These are phyloP conservation scores for Halcyon leucocephala DNA, from an alignment of 2,797 vertebrate genomes.

Conservation along the genomic window DNA sequence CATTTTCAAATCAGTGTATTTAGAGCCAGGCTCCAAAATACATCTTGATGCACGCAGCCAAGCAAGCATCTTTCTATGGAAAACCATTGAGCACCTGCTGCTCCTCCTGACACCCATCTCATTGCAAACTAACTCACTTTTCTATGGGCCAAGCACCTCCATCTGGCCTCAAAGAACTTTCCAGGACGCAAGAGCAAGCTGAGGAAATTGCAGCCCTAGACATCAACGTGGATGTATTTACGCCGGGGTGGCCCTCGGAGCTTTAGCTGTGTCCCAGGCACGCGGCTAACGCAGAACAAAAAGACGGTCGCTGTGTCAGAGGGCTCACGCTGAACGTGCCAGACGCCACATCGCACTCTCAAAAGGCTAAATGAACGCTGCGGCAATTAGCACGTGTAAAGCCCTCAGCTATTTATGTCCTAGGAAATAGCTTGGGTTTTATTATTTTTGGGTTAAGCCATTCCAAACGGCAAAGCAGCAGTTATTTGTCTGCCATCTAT, in stretches of 20 bases:
- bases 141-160: constrained; percentile 14
- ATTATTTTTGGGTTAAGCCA: constrained; percentile 52
- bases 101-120: constrained; percentile 35
- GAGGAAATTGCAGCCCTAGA: background rate
- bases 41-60: background rate
- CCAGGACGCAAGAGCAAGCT: background rate
- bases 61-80: background rate
- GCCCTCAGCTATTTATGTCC: constrained; percentile 50
- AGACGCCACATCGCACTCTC: constrained; percentile 1
- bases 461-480: constrained; percentile 38
- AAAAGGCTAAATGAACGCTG: constrained; percentile 38
- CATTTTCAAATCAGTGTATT: constrained; percentile 20
- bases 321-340: background rate
- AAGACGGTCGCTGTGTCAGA: background rate
- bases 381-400: constrained; percentile 24
- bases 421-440: constrained; percentile 48
- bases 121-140: background rate
- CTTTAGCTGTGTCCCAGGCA: background rate
- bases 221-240: background rate
- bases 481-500: constrained; percentile 61
- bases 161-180: constrained; percentile 49
- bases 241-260: background rate
- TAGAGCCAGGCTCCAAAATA: constrained; percentile 52
- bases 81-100: constrained; percentile 34
- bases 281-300: background rate